Evolutionary conservation across 2,888 invertebrate genomes (phyloP), one percentile per base, ranked within the genome.

Genomic region (Tenthredo distinguenda): DNA sequence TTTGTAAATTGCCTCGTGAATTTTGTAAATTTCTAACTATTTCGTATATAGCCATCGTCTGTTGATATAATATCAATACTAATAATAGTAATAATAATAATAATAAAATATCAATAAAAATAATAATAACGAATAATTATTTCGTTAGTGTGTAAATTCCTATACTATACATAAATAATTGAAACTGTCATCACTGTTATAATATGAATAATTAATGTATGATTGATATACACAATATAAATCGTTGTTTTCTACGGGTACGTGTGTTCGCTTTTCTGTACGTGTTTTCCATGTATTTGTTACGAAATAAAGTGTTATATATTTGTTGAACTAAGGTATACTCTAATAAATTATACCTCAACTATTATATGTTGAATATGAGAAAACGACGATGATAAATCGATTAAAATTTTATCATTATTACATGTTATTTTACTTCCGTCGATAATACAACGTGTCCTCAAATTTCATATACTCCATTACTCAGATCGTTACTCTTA

Each of bases 221-320:
- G 34, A 68, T 68, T 26, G 68, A 68, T 68, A 68, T 26, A 34
- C 34, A 68, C 34, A 68, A 34, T 47, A 77, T 50, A 85, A 81
- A 87, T 89, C 90, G 88, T 89, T 89, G 85, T 91, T 91, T 91
- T 92, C 89, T 90, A 91, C 90, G 88, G 88, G 89, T 85, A 68
- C 84, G 86, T 86, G 86, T 89, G 88, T 87, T 88, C 88, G 88
- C 88, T 90, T 90, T 89, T 89, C 87, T 87, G 87, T 90, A 88
- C 89, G 88, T 88, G 88, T 91, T 91, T 91, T 91, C 89, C 91
- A 68, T 91, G 90, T 90, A 89, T 91, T 91, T 91, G 91, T 91
- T 90, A 91, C 88, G 86, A 84, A 90, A 90, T 90, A 90, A 90
- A 91, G 87, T 88, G 89, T 88, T 89, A 89, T 89, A 89, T 90